phyloP scores from a whole-genome alignment of 1,140 invertebrate genomes.

The Colletes gigas region DNA sequence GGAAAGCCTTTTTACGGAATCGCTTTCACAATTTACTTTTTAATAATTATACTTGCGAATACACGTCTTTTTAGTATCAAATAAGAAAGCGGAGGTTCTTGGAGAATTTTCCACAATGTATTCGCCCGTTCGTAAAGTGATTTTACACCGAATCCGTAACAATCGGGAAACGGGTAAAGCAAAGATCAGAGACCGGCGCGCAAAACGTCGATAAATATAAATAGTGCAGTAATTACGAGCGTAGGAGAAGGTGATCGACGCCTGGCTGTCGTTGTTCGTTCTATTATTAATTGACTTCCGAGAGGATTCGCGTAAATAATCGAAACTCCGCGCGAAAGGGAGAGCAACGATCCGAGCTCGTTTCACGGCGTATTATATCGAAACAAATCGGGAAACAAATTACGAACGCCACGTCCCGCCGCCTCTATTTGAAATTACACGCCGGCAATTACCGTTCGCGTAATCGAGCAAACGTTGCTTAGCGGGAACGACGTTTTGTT shows the following conservation, averaged over 20 bases:
- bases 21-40: too few species aligned
- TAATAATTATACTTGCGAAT: too few species aligned
- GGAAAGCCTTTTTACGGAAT: too few species aligned
- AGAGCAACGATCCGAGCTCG: constrained; percentile 9
- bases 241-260: constrained; percentile 1
- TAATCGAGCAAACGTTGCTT: not conserved
- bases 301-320: constrained; percentile 39
- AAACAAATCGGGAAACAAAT: not conserved
- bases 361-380: not conserved
- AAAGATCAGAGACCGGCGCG: too few species aligned
- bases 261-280: constrained; percentile 27
- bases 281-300: constrained; percentile 40
- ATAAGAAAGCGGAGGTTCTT: too few species aligned
- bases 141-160: too few species aligned
- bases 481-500: not conserved
- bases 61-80: too few species aligned
- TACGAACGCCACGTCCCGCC: too few species aligned
- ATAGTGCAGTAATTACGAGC: constrained; percentile 33
- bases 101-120: too few species aligned
- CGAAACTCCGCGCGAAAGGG: not conserved
- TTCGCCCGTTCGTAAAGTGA: too few species aligned
- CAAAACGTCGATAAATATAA: constrained; percentile 7
- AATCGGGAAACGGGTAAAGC: too few species aligned
- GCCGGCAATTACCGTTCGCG: not conserved
- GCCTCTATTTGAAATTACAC: not conserved